A percentile compares a stretch with the other conserved stretches of the same genome.
Conservation (phyloP, 2,888 invertebrate species). For the Watsonalla binaria region DNA sequence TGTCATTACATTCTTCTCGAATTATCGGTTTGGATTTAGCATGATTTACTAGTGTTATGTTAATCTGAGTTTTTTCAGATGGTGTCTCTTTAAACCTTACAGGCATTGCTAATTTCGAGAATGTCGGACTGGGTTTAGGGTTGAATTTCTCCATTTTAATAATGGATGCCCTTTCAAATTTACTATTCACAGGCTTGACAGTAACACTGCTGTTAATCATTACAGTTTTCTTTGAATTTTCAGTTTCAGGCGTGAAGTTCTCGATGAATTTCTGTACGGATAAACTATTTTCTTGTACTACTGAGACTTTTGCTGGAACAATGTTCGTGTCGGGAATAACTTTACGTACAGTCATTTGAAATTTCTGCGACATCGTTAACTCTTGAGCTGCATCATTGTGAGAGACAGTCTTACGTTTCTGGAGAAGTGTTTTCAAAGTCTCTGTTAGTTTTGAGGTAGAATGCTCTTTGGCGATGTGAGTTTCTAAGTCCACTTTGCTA, state of each 20-base stretch:
- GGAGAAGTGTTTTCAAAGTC: constrained; percentile 51
- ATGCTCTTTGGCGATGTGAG: constrained; percentile 45
- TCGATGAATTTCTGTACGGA: constrained; percentile 62
- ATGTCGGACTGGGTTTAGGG: constrained; percentile 3
- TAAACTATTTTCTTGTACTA: constrained; percentile 22
- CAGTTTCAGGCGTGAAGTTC: constrained; percentile 51
- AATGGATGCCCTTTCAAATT: constrained; percentile 11
- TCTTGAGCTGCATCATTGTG: constrained; percentile 5
- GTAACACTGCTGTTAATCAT: constrained; percentile 22
- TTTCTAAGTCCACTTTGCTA: constrained; percentile 33
- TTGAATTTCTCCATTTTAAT: constrained; percentile 51
- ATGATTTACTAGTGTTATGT: constrained; percentile 31
- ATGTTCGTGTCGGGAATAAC: constrained; percentile 16
- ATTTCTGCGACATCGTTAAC: constrained; percentile 23
- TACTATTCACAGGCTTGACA: constrained; percentile 22
- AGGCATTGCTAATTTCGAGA: constrained; percentile 40
- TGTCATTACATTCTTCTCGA: not conserved
- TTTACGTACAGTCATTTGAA: constrained; percentile 44
- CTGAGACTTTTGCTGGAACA: constrained; percentile 31
- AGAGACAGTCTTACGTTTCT: constrained; percentile 36
- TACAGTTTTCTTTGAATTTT: constrained; percentile 15
- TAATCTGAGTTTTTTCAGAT: constrained; percentile 25
- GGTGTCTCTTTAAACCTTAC: constrained; percentile 33
- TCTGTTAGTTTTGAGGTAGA: constrained; percentile 52
- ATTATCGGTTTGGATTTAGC: not conserved